These are phyloP conservation scores for Ommatoiulus sabulosus DNA, from an alignment of 2,888 invertebrate genomes.

Conservation along the genomic window DNA sequence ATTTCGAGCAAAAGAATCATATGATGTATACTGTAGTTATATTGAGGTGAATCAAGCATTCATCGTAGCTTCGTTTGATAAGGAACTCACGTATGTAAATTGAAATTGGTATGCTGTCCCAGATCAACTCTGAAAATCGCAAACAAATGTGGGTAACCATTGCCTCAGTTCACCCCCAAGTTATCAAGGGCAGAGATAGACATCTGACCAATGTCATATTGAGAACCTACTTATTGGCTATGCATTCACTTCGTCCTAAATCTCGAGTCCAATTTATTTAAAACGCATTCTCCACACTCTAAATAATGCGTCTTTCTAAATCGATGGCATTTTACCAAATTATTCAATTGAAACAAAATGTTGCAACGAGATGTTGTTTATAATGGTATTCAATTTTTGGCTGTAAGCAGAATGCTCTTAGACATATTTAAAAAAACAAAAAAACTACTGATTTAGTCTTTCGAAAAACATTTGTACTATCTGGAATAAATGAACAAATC, in stretches of 20 bases:
- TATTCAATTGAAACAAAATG: too few relatives aligned
- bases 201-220: background rate
- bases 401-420: too few relatives aligned
- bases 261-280: background rate
- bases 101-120: background rate
- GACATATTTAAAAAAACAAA: too few relatives aligned
- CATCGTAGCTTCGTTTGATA: background rate
- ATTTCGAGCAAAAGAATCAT: background rate
- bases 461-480: too few relatives aligned
- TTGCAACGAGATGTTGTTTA: too few relatives aligned
- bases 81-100: background rate
- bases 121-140: background rate
- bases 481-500: too few relatives aligned
- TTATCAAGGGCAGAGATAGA: slow-evolving; percentile 14
- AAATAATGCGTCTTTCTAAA: too few relatives aligned
- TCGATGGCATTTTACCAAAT: too few relatives aligned
- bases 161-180: background rate
- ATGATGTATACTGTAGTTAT: too few relatives aligned
- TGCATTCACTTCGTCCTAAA: background rate
- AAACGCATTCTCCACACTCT: background rate
- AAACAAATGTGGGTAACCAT: background rate
- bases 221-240: background rate
- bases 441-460: too few relatives aligned
- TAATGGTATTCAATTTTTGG: too few relatives aligned
- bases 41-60: background rate